Evolutionary conservation across 2,888 invertebrate genomes (phyloP).

Genomic region (Acanthosepion pharaonis): DNA sequence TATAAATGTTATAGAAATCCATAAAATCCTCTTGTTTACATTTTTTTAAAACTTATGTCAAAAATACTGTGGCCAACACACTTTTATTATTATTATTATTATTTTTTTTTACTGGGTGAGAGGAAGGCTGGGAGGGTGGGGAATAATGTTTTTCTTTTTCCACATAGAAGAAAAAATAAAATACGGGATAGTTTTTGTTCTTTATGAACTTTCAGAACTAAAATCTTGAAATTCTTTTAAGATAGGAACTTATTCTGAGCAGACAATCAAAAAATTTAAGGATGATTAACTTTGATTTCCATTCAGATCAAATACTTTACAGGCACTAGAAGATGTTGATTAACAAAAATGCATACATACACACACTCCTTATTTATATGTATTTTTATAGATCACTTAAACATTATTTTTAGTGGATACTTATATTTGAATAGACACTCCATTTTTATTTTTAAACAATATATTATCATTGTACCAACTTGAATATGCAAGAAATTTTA

Average conservation of each 20-base stretch:
- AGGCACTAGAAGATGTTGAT: background rate
- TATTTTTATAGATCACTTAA: background rate
- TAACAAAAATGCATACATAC: background rate
- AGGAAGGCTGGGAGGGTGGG: too few relatives aligned
- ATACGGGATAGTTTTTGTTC: background rate
- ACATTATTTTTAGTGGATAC: too few relatives aligned
- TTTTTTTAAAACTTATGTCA: background rate
- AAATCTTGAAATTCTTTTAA: background rate
- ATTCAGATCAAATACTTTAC: background rate
- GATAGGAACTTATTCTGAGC: background rate
- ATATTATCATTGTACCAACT: too few relatives aligned
- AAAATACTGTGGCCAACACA: background rate
- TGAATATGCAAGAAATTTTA: too few relatives aligned
- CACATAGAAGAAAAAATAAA: background rate
- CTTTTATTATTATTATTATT: background rate
- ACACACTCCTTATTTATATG: background rate
- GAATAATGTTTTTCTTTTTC: background rate
- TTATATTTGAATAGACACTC: too few relatives aligned
- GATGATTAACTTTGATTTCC: background rate
- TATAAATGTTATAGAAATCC: background rate
- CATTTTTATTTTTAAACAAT: too few relatives aligned
- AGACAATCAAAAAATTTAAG: background rate
- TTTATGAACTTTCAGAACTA: slow-evolving; percentile 16
- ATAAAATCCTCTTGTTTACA: background rate
- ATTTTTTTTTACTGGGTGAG: background rate